Percentiles rank a stretch among this genome's conserved stretches.
phyloP scores from a whole-genome alignment of 2,113 vertebrate genomes.

The Chloropsis hardwickii region DNA sequence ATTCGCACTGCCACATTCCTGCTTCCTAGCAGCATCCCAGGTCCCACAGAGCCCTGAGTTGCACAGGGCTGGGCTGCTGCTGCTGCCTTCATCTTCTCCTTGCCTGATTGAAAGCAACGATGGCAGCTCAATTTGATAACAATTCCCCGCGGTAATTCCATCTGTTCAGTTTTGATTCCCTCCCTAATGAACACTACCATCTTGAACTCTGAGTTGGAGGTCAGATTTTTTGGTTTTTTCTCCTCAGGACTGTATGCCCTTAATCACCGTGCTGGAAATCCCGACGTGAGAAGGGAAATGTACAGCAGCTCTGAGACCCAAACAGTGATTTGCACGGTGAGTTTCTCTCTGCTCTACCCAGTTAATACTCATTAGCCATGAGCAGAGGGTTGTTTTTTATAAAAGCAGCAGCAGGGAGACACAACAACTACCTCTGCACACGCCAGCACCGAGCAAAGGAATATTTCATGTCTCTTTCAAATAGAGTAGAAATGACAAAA shows the following conservation, averaged over 20 bases:
- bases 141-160: neutral
- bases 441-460: neutral
- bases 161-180: neutral
- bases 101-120: neutral
- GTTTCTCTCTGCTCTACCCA: no score
- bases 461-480: neutral
- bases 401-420: neutral
- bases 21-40: neutral
- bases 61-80: neutral
- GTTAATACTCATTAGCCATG: neutral
- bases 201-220: neutral
- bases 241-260: neutral
- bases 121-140: neutral
- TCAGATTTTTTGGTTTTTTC: neutral
- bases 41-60: accelerated
- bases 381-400: neutral
- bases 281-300: neutral
- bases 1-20: no score
- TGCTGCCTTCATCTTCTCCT: neutral
- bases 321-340: no score
- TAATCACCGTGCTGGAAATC: neutral
- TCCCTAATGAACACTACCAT: neutral
- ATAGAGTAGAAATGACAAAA: neutral
- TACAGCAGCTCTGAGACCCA: no score
- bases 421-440: neutral